Percentiles rank a stretch among this genome's conserved stretches.
Conservation (phyloP, 2,113 vertebrate species). For the Cheirogaleus medius region DNA sequence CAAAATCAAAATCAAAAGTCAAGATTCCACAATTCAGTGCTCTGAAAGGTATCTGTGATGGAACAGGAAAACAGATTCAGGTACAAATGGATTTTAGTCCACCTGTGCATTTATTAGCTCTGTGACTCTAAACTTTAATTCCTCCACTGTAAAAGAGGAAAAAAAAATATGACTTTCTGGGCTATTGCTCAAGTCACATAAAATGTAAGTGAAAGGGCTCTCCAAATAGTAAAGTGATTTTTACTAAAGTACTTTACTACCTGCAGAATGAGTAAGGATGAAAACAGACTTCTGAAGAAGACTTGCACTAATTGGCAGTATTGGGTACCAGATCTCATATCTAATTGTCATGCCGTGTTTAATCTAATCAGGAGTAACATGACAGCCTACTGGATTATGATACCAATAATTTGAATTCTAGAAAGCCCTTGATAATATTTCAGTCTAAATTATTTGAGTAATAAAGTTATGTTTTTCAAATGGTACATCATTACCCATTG, state of each 20-base stretch:
- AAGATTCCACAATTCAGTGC: background rate
- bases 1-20: constrained; percentile 49
- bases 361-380: background rate
- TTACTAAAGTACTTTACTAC: background rate
- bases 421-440: background rate
- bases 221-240: background rate
- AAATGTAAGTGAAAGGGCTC: background rate
- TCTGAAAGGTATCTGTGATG: background rate
- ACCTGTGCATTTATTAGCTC: background rate
- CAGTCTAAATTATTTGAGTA: constrained; percentile 12
- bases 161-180: background rate
- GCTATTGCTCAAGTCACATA: background rate
- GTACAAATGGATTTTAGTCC: background rate
- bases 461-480: background rate
- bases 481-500: background rate
- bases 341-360: background rate
- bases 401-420: background rate
- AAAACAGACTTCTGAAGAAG: background rate
- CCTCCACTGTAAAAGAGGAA: background rate
- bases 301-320: background rate
- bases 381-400: background rate
- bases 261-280: background rate
- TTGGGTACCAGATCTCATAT: background rate
- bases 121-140: background rate
- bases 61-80: background rate